Conservation (phyloP, 1,140 invertebrate genomes). For the Lasioglossum baleicum region DNA sequence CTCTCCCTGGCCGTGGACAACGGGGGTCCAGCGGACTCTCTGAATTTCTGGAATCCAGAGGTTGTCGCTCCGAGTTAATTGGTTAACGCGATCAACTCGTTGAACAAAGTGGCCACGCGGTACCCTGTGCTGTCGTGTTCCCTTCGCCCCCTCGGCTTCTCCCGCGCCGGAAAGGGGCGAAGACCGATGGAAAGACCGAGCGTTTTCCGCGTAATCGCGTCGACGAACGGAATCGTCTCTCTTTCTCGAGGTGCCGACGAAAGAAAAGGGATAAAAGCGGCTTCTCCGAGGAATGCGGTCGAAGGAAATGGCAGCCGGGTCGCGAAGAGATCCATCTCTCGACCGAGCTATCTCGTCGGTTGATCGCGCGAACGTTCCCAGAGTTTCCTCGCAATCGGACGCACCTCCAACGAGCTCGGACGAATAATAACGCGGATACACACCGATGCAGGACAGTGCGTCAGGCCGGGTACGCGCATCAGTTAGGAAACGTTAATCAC, state of each 20-base stretch:
- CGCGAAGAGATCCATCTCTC: too few species aligned
- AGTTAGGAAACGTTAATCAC: constrained; percentile 64
- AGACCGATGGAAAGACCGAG: neutral
- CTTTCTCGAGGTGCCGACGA: neutral
- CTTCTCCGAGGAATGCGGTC: too few species aligned
- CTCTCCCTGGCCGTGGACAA: neutral
- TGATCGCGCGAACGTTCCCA: neutral
- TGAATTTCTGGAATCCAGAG: constrained; percentile 72
- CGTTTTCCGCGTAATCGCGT: constrained; percentile 29
- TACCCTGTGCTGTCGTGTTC: neutral
- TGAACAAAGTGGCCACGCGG: constrained; percentile 53
- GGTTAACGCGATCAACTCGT: constrained; percentile 63
- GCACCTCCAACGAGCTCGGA: constrained; percentile 18
- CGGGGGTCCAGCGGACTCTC: constrained; percentile 25
- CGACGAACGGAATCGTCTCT: neutral
- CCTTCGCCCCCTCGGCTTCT: neutral
- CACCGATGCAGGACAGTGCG: constrained; percentile 34
- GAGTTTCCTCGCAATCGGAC: neutral
- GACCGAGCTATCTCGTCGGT: neutral
- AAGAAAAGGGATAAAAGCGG: neutral
- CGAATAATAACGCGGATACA: constrained; percentile 28
- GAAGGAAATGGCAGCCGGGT: too few species aligned
- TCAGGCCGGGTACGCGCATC: constrained; percentile 43
- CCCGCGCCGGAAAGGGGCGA: constrained; percentile 17
- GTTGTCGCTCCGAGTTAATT: constrained; percentile 62